Conservation (phyloP, 1,140 invertebrate species). For the Lepidurus arcticus region DNA sequence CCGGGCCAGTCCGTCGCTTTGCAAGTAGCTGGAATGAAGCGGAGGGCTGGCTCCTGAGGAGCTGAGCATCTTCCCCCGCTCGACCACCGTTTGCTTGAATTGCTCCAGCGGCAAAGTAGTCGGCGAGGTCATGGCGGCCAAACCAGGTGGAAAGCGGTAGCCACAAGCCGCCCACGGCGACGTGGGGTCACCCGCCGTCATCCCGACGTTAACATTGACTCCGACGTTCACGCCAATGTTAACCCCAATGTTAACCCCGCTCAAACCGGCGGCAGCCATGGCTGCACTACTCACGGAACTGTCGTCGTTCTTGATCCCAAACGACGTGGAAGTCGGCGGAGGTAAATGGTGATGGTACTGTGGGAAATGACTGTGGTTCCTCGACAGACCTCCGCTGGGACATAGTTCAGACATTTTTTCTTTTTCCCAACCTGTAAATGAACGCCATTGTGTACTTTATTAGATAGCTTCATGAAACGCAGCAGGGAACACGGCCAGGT, state of each 20-base stretch:
- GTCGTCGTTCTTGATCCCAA: neutral
- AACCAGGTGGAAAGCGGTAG: neutral
- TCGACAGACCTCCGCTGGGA: neutral
- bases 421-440: neutral
- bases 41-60: neutral
- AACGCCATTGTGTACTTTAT: neutral
- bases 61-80: constrained; percentile 1
- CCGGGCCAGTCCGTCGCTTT: neutral
- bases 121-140: neutral
- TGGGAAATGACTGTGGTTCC: constrained; percentile 10
- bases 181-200: neutral
- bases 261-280: neutral
- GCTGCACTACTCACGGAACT: neutral
- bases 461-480: neutral
- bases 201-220: neutral
- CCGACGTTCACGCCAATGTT: neutral
- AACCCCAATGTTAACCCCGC: neutral
- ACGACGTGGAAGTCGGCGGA: neutral
- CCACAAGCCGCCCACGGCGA: neutral
- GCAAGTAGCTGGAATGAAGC: neutral
- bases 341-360: constrained; percentile 15
- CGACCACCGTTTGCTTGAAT: neutral
- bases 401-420: neutral
- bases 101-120: neutral
- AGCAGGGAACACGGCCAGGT: neutral